Evolutionary conservation across 2,888 invertebrate genomes (phyloP).

Genomic region (Stenolophus ochropezus): DNA sequence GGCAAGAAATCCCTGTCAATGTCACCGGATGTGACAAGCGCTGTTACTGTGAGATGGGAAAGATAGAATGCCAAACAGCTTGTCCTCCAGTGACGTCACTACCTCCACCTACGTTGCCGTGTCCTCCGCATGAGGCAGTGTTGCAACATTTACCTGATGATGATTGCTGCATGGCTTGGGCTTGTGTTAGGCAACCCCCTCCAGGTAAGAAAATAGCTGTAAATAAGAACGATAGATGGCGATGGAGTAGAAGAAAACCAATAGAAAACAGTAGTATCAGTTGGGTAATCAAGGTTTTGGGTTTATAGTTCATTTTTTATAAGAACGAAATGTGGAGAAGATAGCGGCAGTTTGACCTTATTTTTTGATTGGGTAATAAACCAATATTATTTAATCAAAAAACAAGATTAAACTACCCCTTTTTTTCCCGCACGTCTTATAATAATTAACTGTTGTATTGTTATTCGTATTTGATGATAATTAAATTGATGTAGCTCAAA

Average conservation of each 20-base stretch:
- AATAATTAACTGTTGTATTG: too few species aligned
- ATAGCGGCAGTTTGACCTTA: too few species aligned
- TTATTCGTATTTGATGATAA: too few species aligned
- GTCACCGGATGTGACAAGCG: conserved; percentile 89
- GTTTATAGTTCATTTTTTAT: too few species aligned
- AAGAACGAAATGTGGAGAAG: too few species aligned
- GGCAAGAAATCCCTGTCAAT: conserved; percentile 87
- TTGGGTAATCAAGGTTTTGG: not conserved
- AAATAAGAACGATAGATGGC: not conserved
- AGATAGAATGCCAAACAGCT: conserved; percentile 87
- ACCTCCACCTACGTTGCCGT: conserved; percentile 85
- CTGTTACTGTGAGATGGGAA: conserved; percentile 92
- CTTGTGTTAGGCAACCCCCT: conserved; percentile 68
- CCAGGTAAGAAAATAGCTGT: conserved; percentile 20
- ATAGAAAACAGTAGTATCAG: not conserved
- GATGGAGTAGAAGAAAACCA: not conserved
- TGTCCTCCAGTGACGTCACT: conserved; percentile 86
- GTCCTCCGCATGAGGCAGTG: conserved; percentile 80
- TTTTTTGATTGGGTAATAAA: too few species aligned
- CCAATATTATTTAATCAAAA: too few species aligned
- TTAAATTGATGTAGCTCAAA: too few species aligned
- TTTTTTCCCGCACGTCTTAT: too few species aligned
- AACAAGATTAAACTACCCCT: too few species aligned
- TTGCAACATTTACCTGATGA: conserved; percentile 83
- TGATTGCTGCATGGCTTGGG: conserved; percentile 91